A percentile compares a stretch with the other conserved stretches of the same genome.
Conservation (phyloP, 2,797 vertebrate genomes). For the Hapalemur alaotrensis region DNA sequence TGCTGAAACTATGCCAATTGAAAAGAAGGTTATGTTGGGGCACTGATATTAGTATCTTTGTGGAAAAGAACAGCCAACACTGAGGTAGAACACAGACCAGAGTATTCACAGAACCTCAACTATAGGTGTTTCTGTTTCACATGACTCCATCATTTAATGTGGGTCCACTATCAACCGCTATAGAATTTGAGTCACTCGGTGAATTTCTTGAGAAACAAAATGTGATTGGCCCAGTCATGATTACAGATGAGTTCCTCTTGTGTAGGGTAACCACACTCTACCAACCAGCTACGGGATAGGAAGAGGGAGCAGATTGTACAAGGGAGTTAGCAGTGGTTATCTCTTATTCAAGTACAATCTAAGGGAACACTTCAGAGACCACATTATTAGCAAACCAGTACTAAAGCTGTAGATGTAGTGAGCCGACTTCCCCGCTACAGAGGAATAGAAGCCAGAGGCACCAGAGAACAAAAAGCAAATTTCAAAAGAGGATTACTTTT, state of each 20-base stretch:
- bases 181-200: background rate
- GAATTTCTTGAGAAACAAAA: background rate
- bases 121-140: background rate
- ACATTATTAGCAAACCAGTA: background rate
- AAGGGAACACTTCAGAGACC: background rate
- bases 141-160: background rate
- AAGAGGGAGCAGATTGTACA: background rate
- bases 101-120: background rate
- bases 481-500: background rate
- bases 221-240: background rate
- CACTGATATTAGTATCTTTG: background rate
- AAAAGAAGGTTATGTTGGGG: background rate
- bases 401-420: background rate
- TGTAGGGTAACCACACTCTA: rapidly evolving
- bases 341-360: background rate
- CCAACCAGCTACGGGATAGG: background rate
- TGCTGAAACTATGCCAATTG: background rate
- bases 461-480: background rate
- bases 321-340: background rate
- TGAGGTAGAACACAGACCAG: too few species aligned
- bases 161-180: background rate
- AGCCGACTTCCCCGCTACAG: background rate
- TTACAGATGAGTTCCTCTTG: background rate
- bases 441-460: background rate
- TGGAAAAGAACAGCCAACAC: background rate